Conservation (phyloP, 2,113 vertebrate genomes). For the Ranitomeya variabilis region DNA sequence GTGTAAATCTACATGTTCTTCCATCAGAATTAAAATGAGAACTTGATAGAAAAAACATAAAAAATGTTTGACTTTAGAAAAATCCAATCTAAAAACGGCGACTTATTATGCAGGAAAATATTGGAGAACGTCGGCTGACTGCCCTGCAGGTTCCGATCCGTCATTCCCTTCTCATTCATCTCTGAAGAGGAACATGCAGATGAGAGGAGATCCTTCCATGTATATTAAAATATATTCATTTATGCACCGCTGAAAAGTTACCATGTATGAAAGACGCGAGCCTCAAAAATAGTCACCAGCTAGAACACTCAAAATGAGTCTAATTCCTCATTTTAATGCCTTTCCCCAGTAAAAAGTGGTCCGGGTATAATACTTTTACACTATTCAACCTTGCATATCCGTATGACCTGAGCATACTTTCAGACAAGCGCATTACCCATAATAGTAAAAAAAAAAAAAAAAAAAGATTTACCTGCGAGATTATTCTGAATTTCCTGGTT, state of each 20-base stretch:
- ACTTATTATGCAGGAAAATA: neutral
- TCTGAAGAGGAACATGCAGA: neutral
- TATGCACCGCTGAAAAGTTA: neutral
- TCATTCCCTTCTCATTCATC: neutral
- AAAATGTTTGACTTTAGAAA: neutral
- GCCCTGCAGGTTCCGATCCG: conserved; percentile 9
- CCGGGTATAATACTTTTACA: too few relatives aligned
- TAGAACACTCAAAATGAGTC: neutral
- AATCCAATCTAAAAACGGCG: neutral
- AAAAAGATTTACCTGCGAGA: neutral
- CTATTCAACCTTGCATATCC: too few relatives aligned
- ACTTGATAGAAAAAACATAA: neutral
- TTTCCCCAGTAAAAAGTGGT: neutral
- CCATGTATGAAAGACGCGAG: neutral
- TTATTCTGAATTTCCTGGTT: conserved; percentile 68
- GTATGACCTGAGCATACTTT: neutral
- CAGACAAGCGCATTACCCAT: neutral
- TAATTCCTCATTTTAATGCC: neutral
- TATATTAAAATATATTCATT: conserved; percentile 22
- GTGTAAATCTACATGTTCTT: neutral
- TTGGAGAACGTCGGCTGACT: neutral
- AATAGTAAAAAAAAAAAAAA: neutral
- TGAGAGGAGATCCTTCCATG: neutral
- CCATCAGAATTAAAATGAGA: neutral
- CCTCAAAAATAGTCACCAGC: neutral